Evolutionary conservation across 2,113 vertebrate genomes (phyloP).

Genomic region (Brienomyrus brachyistius): DNA sequence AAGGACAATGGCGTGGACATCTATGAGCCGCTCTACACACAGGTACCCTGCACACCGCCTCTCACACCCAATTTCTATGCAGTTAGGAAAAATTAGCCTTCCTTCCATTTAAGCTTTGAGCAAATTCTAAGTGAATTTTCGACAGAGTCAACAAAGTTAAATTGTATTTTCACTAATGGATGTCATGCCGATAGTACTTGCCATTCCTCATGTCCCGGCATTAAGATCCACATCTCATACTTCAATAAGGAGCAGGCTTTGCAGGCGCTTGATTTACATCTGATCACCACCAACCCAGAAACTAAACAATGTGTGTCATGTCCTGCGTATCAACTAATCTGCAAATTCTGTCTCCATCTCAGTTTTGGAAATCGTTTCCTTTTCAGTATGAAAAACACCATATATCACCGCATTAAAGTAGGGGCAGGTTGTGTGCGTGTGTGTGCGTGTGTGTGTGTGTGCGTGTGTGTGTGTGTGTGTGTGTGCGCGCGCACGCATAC

Average conservation of each 20-base stretch:
- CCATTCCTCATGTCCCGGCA: not conserved
- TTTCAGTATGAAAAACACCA: not conserved
- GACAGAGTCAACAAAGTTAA: not conserved
- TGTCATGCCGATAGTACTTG: not conserved
- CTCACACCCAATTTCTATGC: not conserved
- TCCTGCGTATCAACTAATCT: not conserved
- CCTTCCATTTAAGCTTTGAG: not conserved
- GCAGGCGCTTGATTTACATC: not conserved
- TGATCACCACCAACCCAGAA: not conserved
- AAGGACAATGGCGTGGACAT: slow-evolving; percentile 97
- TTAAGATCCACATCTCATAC: not conserved
- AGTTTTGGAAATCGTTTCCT: not conserved
- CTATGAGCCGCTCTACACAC: slow-evolving; percentile 95
- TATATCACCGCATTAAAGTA: not conserved
- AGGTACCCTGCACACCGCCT: slow-evolving; percentile 51
- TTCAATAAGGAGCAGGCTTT: not conserved
- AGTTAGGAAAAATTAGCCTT: not conserved
- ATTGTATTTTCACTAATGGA: not conserved
- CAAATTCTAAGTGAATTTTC: not conserved
- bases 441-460: not conserved
- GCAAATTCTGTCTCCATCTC: not conserved
- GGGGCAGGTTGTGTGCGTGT: not conserved
- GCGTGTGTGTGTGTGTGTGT: not conserved
- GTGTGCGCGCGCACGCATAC: too few relatives aligned
- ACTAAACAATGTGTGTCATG: not conserved